Evolutionary conservation across 2,113 vertebrate genomes (phyloP), one percentile per base, ranked within the genome.

Genomic region (Cygnus buccinator): DNA sequence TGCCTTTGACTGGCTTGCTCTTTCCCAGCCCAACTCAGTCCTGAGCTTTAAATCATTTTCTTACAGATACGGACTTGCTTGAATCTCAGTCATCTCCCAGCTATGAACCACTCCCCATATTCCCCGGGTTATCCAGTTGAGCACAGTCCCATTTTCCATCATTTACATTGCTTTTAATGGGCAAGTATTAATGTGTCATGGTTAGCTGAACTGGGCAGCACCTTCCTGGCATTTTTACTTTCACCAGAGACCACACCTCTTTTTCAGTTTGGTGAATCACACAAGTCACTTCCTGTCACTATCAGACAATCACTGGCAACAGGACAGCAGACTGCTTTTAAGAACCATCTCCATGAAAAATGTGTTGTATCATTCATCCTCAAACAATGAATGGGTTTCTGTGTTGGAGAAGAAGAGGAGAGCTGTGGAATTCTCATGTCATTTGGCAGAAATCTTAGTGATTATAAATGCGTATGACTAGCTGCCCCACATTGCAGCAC

Each of bases 301-400:
- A 37, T 7, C 17, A 63, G 72, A 35, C 13, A 85, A 44, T 43
- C 16, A 33, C 57, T 65, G 57, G 54, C 50, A 92, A 68, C 26
- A 65, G 55, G 44, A 77, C 37, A 55, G 29, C 21, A 68, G 57
- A 76, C 61, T 71, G 54, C 31, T 90, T 65, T 72, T 50, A 66
- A 37, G 43, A 80, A 28, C 29, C 28, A 18, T 59, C 25, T 73
- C 25, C 43, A 11, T 66, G 9, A 79, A 93, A 86, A 82, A 87
- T 4, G 2, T 13, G 41, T 62, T 70, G 4, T n/a, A 41, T 21
- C 18, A 35, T 73, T 82, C 33, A 62, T 77, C 37, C 58, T 83
- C 0, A 0, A 44, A 10, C 22, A 37, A 21, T 8, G 33, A 85
- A 31, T 0, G 0, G 13, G n/a, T 89, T 95, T 89, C 59, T 92